Evolutionary conservation across 2,797 vertebrate genomes (phyloP).

Genomic region (Lateolabrax maculatus): DNA sequence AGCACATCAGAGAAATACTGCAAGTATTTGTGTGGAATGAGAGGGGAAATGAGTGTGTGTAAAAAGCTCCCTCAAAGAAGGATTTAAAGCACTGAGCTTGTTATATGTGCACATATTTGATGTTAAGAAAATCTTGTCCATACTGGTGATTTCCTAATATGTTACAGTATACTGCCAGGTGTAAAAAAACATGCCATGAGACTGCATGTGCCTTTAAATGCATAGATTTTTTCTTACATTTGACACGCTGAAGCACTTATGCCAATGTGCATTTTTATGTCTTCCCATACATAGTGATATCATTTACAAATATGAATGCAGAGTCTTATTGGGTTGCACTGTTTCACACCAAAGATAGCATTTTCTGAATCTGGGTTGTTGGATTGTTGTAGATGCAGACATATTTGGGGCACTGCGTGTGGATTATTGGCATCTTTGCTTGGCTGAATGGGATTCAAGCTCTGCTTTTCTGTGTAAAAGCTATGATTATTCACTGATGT

Average conservation of each 20-base stretch:
- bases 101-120: constrained; percentile 23
- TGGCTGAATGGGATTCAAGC: background rate
- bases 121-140: background rate
- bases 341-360: background rate
- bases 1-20: constrained; percentile 16
- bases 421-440: constrained; percentile 19
- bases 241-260: background rate
- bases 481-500: background rate
- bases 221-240: background rate
- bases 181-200: background rate
- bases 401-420: constrained; percentile 14
- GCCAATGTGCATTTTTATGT: background rate
- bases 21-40: background rate
- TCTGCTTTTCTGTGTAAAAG: background rate
- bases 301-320: background rate
- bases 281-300: background rate
- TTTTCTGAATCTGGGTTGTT: constrained; percentile 30
- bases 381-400: constrained; percentile 23
- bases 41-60: background rate
- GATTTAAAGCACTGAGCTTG: constrained; percentile 11
- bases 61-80: constrained; percentile 11
- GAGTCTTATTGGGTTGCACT: background rate
- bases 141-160: background rate
- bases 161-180: background rate
- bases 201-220: background rate